Percentiles rank a stretch among this genome's conserved stretches.
Evolutionary conservation across 2,113 vertebrate species (phyloP).

Genomic region (Thamnophis sirtalis): DNA sequence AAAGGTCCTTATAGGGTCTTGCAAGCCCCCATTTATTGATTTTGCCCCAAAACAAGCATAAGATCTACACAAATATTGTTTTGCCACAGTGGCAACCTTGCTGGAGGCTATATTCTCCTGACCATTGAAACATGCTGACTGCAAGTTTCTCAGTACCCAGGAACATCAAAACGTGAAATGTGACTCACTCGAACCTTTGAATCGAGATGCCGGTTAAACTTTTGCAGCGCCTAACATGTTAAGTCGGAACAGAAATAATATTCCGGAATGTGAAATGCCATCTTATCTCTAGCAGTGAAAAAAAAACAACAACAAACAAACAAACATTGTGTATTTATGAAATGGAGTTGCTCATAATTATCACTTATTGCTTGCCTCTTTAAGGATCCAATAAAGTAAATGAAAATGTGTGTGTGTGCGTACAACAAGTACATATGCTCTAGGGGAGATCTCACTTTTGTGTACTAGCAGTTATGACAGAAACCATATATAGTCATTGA

Average conservation of each 20-base stretch:
- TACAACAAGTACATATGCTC: background rate
- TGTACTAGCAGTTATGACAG: background rate
- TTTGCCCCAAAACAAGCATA: background rate
- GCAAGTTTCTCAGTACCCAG: background rate
- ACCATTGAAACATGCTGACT: background rate
- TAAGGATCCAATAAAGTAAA: background rate
- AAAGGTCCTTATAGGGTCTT: background rate
- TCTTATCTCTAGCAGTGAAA: background rate
- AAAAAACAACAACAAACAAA: no score
- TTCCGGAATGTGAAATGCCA: background rate
- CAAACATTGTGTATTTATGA: background rate
- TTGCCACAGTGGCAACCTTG: background rate
- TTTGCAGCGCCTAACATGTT: background rate
- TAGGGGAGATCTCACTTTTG: background rate
- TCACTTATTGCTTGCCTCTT: conserved; percentile 1
- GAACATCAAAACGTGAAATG: background rate
- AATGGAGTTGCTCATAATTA: background rate
- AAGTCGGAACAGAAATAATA: background rate
- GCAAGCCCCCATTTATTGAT: background rate
- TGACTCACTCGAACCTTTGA: background rate
- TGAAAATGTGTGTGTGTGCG: background rate
- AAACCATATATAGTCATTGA: background rate
- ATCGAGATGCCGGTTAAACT: background rate
- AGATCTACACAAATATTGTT: background rate
- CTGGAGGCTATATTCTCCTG: background rate